These are phyloP conservation scores for Leucozona laternaria DNA, from an alignment of 2,888 invertebrate genomes.

Conservation along the genomic window DNA sequence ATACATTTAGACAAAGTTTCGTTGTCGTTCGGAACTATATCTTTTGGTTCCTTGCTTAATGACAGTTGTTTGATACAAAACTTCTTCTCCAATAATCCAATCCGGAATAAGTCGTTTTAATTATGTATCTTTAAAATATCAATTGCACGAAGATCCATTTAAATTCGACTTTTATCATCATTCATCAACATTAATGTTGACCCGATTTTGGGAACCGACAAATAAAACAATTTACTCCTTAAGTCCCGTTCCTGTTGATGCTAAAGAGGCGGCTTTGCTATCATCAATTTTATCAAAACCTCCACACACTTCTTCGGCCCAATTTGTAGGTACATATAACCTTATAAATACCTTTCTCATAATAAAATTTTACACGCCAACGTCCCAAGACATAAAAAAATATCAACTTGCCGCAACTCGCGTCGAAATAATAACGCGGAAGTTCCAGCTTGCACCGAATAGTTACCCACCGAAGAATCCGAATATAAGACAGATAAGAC, in stretches of 20 bases:
- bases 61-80: neutral
- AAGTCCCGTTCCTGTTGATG: neutral
- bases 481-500: conserved; percentile 73
- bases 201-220: conserved; percentile 52
- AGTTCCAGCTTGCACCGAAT: conserved; percentile 57
- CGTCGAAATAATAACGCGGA: conserved; percentile 71
- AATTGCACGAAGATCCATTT: neutral
- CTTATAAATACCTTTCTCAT: conserved; percentile 52
- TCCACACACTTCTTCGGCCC: conserved; percentile 34
- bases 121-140: neutral
- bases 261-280: neutral
- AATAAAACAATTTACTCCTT: neutral
- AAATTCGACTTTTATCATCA: conserved; percentile 19
- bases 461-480: conserved; percentile 50
- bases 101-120: neutral
- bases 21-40: too few relatives aligned
- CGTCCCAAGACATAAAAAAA: conserved; percentile 35
- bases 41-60: neutral
- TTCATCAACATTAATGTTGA: conserved; percentile 53
- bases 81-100: neutral
- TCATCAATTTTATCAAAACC: conserved; percentile 15
- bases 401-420: conserved; percentile 69
- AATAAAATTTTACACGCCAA: conserved; percentile 57
- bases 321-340: conserved; percentile 15
- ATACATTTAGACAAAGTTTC: too few relatives aligned